Evolutionary conservation across 2,888 invertebrate species (phyloP).

Genomic region (Coelogynopora nodosa): DNA sequence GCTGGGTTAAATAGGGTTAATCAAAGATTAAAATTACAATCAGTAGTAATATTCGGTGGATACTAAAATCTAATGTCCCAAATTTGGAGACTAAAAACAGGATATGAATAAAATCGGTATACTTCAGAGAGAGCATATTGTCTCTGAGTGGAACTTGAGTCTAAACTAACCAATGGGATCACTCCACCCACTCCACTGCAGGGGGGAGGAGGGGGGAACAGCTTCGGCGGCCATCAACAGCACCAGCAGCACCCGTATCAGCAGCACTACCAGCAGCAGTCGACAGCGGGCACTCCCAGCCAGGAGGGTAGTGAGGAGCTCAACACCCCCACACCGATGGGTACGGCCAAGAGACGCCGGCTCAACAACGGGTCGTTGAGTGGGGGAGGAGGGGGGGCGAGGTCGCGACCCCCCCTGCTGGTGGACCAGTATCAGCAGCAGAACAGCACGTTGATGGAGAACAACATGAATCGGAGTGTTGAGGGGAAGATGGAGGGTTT

Average conservation of each 20-base stretch:
- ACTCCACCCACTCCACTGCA: constrained; percentile 8
- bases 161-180: too few relatives aligned
- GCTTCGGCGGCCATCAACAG: background rate
- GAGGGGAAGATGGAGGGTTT: constrained; percentile 7
- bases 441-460: background rate
- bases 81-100: too few relatives aligned
- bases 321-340: background rate
- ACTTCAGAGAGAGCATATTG: too few relatives aligned
- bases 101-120: too few relatives aligned
- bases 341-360: background rate
- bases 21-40: too few relatives aligned
- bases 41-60: too few relatives aligned
- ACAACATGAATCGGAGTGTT: background rate
- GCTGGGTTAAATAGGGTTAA: too few relatives aligned
- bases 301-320: background rate
- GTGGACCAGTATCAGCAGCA: background rate
- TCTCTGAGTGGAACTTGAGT: too few relatives aligned
- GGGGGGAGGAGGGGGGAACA: background rate
- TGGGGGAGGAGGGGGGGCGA: background rate
- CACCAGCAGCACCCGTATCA: background rate
- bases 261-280: background rate
- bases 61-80: too few relatives aligned
- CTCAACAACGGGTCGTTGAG: background rate
- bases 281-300: background rate
- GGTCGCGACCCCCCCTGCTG: background rate